Evolutionary conservation across 2,888 invertebrate species (phyloP).

Genomic region (Morpho helenor): DNA sequence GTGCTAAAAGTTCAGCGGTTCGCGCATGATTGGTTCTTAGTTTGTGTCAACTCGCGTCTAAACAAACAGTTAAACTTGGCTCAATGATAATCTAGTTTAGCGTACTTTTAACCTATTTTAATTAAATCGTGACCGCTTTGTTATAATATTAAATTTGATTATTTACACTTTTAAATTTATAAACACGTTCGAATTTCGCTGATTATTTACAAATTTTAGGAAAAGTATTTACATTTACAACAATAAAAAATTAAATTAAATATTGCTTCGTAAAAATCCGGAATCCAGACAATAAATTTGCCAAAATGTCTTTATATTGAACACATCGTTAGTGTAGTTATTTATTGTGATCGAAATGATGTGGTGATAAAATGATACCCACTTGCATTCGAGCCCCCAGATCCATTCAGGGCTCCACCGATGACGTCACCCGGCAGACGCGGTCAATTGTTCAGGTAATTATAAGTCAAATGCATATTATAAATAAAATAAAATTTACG

Average conservation of each 20-base stretch:
- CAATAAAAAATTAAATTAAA: too few species aligned
- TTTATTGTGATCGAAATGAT: slow-evolving; percentile 23
- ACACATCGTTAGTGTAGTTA: background rate
- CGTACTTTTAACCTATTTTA: slow-evolving; percentile 1
- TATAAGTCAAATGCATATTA: background rate
- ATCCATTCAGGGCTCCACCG: slow-evolving; percentile 86
- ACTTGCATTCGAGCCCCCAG: slow-evolving; percentile 86
- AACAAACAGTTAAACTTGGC: slow-evolving; percentile 7
- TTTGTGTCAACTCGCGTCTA: slow-evolving; percentile 35
- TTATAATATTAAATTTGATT: too few species aligned
- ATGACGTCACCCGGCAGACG: slow-evolving; percentile 85
- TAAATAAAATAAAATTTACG: too few species aligned
- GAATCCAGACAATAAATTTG: too few species aligned
- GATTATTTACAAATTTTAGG: too few species aligned
- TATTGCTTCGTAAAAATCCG: too few species aligned
- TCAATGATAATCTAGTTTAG: background rate
- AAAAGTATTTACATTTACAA: too few species aligned
- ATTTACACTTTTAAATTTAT: too few species aligned
- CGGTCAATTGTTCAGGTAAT: slow-evolving; percentile 85
- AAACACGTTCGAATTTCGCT: too few species aligned
- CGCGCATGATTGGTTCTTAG: slow-evolving; percentile 37
- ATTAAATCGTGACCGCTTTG: background rate
- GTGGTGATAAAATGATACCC: slow-evolving; percentile 76
- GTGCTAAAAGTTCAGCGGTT: slow-evolving; percentile 32
- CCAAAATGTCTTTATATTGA: background rate